Percentiles rank a stretch among this genome's conserved stretches.
These are phyloP conservation scores for Poeciliopsis retropinna DNA, from an alignment of 2,113 vertebrate species.

Conservation along the genomic window DNA sequence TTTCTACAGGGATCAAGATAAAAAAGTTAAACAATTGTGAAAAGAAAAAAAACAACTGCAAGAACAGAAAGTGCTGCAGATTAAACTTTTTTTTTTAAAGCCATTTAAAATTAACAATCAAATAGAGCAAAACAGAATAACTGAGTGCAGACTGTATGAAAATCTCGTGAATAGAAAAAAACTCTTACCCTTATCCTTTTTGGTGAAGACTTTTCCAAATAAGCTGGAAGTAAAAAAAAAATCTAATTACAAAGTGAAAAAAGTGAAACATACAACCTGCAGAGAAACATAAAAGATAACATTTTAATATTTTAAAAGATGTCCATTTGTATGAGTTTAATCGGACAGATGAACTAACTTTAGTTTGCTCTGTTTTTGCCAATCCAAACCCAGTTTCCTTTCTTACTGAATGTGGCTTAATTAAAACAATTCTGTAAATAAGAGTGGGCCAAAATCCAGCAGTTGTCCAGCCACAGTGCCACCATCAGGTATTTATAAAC, in stretches of 20 bases:
- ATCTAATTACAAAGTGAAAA: neutral
- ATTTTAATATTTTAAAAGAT: neutral
- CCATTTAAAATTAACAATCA: neutral
- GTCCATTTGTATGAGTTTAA: too few species aligned
- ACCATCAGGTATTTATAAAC: too few species aligned
- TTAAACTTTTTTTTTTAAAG: neutral
- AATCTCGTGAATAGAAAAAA: neutral
- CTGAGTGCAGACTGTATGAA: neutral
- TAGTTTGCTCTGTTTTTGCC: too few species aligned
- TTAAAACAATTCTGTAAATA: too few species aligned
- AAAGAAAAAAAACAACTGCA: neutral
- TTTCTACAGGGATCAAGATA: slow-evolving; percentile 1
- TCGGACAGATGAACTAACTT: too few species aligned
- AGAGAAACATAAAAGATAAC: neutral
- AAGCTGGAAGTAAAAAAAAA: neutral
- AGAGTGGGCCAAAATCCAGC: too few species aligned
- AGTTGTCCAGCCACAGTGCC: too few species aligned
- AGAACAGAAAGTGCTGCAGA: neutral
- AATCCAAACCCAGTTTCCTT: too few species aligned
- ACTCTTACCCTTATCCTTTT: neutral
- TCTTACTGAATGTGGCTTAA: too few species aligned
- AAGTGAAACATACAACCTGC: neutral
- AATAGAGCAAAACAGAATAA: neutral
- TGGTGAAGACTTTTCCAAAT: neutral
- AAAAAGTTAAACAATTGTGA: neutral